A percentile compares a stretch with the other conserved stretches of the same genome.
Evolutionary conservation across 2,888 invertebrate genomes (phyloP).

Genomic region (Horisme vitalbata): DNA sequence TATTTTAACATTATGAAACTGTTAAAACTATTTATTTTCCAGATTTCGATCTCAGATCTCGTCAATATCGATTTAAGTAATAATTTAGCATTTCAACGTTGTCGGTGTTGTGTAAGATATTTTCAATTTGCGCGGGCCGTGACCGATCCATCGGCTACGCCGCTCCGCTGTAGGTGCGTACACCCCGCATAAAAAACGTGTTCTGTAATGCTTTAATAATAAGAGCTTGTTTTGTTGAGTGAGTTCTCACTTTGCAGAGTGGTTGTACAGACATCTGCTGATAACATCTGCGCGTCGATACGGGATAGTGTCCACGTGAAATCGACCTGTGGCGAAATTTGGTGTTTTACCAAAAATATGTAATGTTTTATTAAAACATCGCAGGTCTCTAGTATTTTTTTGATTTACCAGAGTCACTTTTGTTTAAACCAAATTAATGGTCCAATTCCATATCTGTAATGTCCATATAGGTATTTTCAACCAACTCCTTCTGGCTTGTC

Average conservation of each 20-base stretch:
- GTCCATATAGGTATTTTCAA: no score
- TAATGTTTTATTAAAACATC: no score
- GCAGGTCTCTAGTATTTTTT: no score
- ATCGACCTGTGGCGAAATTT: conserved; percentile 34
- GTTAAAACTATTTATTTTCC: no score
- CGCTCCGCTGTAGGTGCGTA: conserved; percentile 26
- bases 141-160: conserved; percentile 49
- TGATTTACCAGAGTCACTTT: no score
- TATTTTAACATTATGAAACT: no score
- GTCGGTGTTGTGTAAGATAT: conserved; percentile 33
- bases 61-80: conserved; percentile 10
- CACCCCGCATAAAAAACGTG: conserved; percentile 1
- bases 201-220: conserved; percentile 1
- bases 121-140: conserved; percentile 50
- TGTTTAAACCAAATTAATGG: no score
- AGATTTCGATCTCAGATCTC: not conserved
- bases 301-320: conserved; percentile 27
- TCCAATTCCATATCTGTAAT: no score
- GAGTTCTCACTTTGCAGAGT: not conserved
- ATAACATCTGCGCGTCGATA: conserved; percentile 32
- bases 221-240: not conserved
- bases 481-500: no score
- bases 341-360: conserved; percentile 12
- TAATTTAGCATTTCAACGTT: conserved; percentile 15
- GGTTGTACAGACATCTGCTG: conserved; percentile 22